Percentiles rank a stretch among this genome's conserved stretches.
Conservation (phyloP, 2,797 vertebrate species). For the Pantherophis vulpinus region DNA sequence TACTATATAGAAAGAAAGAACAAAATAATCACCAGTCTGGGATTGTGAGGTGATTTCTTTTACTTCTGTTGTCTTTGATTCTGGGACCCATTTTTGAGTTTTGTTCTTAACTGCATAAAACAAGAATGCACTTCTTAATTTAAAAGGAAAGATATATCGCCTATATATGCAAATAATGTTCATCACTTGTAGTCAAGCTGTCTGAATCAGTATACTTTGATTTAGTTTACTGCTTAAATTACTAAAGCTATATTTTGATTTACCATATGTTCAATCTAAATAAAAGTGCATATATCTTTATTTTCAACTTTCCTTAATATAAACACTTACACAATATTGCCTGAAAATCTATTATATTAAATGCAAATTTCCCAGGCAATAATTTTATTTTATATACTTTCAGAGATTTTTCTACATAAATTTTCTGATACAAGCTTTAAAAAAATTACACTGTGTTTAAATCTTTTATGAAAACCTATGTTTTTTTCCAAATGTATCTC, state of each 20-base stretch:
- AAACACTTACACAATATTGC: neutral
- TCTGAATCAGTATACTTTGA: neutral
- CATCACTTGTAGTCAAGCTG: neutral
- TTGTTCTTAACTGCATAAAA: slow-evolving; percentile 70
- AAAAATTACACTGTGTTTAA: neutral
- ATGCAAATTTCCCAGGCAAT: neutral
- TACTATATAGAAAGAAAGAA: slow-evolving; percentile 34
- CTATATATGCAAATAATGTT: neutral
- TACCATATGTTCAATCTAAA: neutral
- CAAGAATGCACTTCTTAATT: slow-evolving; percentile 15
- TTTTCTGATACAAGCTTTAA: neutral
- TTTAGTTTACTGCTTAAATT: neutral
- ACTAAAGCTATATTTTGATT: neutral
- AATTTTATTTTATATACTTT: neutral
- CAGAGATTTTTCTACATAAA: neutral
- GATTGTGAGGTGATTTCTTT: slow-evolving; percentile 68
- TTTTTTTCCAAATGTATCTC: neutral
- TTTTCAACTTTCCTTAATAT: neutral
- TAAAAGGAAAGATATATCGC: neutral
- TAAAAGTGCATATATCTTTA: neutral
- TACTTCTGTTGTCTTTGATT: slow-evolving; percentile 73
- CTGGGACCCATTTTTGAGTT: slow-evolving; percentile 66
- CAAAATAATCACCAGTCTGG: slow-evolving; percentile 65
- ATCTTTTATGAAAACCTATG: neutral
- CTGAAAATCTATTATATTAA: neutral